Evolutionary conservation across 2,888 invertebrate genomes (phyloP), one percentile per base, ranked within the genome.

Genomic region (Thera britannica): DNA sequence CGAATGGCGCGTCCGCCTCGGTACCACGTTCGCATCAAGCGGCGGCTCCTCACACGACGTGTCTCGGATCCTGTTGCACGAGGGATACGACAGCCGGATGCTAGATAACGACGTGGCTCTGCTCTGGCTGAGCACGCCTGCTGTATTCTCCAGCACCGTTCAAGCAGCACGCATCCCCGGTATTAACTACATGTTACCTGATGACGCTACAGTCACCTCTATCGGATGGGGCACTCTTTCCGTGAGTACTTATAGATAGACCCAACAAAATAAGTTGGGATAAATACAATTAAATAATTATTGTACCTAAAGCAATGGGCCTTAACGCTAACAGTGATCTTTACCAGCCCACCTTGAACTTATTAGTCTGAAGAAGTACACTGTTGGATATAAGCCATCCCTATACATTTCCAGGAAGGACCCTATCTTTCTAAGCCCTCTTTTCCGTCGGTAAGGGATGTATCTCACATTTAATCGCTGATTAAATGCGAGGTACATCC

Each of bases 91-190:
- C 56, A 3, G 36, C 6, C 0, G 2, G 2, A 70, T 72, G 2
- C 52, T 83, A 2, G 73, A 83, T 62, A 59, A 80, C 46, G 89
- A 89, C 62, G 57, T 89, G 3, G 83, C 87, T n/a, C 62, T 89
- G 36, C n/a, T 87, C n/a, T 70, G 67, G 34, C 79, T 88, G 11
- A 0, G 70, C 0, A n/a, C 36, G 0, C 65, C 81, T 0, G 83
- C 83, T 1, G 60, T 62, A 0, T 71, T 65, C 38, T 76, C 79
- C 3, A 4, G 23, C 41, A 35, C 1, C 1, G 62, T 88, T 8
- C 70, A 61, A 2, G 3, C 75, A 1, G 88, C 81, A 8, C 68
- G 78, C n/a, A 73, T 88, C 58, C 68, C 86, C 52, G 81, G 81
- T 2, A 0, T 71, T 2, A 69, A 58, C 71, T 85, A 83, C 71